These are phyloP conservation scores for Cordilura impudica DNA, from an alignment of 2,888 invertebrate genomes.

Conservation along the genomic window DNA sequence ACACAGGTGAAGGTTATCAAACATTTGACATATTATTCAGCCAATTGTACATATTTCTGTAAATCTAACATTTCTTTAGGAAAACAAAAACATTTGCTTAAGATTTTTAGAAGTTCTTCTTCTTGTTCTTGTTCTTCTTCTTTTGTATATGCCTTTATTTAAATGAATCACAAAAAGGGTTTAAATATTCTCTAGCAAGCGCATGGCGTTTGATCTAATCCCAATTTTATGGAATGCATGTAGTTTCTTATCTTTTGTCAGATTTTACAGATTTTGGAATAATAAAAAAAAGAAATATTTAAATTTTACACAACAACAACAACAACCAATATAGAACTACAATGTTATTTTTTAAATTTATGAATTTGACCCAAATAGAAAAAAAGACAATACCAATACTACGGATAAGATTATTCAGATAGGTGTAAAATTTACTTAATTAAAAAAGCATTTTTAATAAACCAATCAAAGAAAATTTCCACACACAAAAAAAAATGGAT, in stretches of 20 bases:
- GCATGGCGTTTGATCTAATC: constrained; percentile 54
- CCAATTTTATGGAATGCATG: not conserved
- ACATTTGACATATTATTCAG: no score
- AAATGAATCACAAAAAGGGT: constrained; percentile 3
- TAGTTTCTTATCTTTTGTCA: constrained; percentile 33
- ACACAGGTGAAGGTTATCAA: no score
- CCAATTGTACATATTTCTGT: no score
- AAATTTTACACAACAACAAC: constrained; percentile 13
- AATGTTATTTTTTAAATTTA: constrained; percentile 40
- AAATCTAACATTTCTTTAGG: no score
- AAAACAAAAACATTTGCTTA: no score
- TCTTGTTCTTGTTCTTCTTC: not conserved
- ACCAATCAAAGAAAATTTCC: constrained; percentile 42
- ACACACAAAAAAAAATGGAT: no score
- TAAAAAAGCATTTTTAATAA: constrained; percentile 51
- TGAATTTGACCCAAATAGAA: constrained; percentile 46
- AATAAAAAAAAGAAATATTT: not conserved
- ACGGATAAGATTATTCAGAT: constrained; percentile 16
- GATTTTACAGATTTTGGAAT: constrained; percentile 39
- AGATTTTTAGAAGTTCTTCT: no score
- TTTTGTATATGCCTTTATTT: not conserved
- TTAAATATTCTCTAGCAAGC: constrained; percentile 5
- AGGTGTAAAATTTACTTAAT: constrained; percentile 53
- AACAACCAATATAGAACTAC: not conserved
- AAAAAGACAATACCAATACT: not conserved